Base-by-base conservation (phyloP, 2,797 vertebrate species). In the Uromys caudimaculatus region DNA sequence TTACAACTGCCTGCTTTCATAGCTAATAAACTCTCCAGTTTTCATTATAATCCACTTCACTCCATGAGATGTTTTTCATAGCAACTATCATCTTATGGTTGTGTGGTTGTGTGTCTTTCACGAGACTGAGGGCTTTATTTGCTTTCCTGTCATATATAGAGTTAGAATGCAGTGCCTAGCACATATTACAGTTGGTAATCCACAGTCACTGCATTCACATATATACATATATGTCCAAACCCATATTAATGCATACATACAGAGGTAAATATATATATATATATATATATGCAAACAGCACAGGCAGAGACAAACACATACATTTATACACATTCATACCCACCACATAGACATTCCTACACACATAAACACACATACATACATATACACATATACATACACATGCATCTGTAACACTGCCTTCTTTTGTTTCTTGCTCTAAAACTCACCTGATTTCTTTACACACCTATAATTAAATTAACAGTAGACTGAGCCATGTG, bases 381-480 rank as follows among this genome's bases (percentile, higher is more conserved):
- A 44, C 7, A 14, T 5, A 24, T 9, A 44, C 1, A 6, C 32
- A 60, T 27, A 44, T 19, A 58, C 23, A 44, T 32, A 44, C 12
- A 71, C 29, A 24, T 23, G 35, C 21, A 52, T 27, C 14, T 41
- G 24, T 76, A 14, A 88, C 44, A 56, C 4, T 91, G 35, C 47
- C 38, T n/a, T 78, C 47, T 87, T 92, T 90, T 87, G 52, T 38
- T 64, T 38, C 29, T 81, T 83, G 56, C 35, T 91, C 1, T 88
- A 54, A 54, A 92, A 56, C 58, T 95, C 6, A 94, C 6, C 4
- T 81, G 35, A 10, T 73, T 12, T 4, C 23, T 87, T 95, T 50
- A 67, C 1, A 91, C 6, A 78, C 14, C 44, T 17, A 5, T 24
- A 91, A 94, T 35, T 75, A 90, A 90, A 91, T 90, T 50, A 92